A percentile compares a stretch with the other conserved stretches of the same genome.
Evolutionary conservation across 2,797 vertebrate species (phyloP).

Genomic region (Etheostoma nigrum): DNA sequence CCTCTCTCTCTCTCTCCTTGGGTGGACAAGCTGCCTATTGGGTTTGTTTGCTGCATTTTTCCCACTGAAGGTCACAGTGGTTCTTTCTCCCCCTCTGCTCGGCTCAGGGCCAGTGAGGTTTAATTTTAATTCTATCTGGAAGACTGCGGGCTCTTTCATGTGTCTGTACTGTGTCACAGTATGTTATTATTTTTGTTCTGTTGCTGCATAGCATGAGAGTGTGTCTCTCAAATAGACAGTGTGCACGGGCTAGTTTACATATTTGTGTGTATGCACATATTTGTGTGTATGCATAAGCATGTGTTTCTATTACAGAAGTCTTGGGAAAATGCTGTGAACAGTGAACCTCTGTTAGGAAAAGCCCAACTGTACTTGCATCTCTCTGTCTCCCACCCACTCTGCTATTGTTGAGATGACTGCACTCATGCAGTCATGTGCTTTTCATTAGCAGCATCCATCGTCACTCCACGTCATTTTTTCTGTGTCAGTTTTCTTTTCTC

Average conservation of each 20-base stretch:
- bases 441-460: conserved; percentile 71
- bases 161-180: conserved; percentile 50
- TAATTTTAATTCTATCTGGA: conserved; percentile 60
- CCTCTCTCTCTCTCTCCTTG: conserved; percentile 37
- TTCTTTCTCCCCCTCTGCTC: conserved; percentile 52
- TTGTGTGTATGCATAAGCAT: conserved; percentile 23
- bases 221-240: conserved; percentile 13
- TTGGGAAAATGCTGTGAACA: conserved; percentile 33
- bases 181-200: conserved; percentile 40
- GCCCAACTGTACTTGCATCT: conserved; percentile 44
- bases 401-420: conserved; percentile 62
- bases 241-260: conserved; percentile 25
- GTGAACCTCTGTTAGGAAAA: conserved; percentile 45
- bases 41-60: conserved; percentile 67
- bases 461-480: conserved; percentile 46
- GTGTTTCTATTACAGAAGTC: conserved; percentile 18
- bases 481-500: conserved; percentile 41
- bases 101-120: conserved; percentile 52
- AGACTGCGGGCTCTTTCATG: conserved; percentile 53
- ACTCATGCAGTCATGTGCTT: conserved; percentile 71
- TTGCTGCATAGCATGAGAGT: conserved; percentile 28
- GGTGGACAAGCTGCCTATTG: conserved; percentile 62
- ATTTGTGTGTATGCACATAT: conserved; percentile 33
- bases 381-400: conserved; percentile 52
- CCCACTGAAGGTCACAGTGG: conserved; percentile 71